Conservation (phyloP, 2,888 invertebrate species). For the Meghimatium bilineatum region DNA sequence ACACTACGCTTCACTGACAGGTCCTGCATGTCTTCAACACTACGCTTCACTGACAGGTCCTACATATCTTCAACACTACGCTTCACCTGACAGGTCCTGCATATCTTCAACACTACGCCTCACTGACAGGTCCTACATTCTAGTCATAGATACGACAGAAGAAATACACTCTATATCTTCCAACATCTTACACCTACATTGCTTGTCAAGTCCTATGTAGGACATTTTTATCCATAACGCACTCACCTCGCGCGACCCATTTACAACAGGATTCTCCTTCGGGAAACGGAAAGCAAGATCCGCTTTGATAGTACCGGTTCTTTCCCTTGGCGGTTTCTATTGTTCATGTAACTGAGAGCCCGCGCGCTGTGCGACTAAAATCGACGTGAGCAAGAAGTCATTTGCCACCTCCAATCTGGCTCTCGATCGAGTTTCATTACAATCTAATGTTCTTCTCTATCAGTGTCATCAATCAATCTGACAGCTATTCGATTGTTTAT, state of each 20-base stretch:
- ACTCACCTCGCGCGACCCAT: not conserved
- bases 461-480: constrained; percentile 34
- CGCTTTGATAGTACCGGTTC: not conserved
- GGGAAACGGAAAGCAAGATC: not conserved
- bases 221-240: not conserved
- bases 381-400: constrained; percentile 27
- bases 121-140: no score
- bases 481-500: constrained; percentile 39
- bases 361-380: not conserved
- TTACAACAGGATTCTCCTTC: not conserved
- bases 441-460: constrained; percentile 24
- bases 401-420: constrained; percentile 31
- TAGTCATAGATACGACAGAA: no score
- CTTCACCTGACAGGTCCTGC: no score
- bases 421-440: constrained; percentile 41
- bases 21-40: no score
- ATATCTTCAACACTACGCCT: no score
- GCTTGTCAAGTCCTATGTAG: no score
- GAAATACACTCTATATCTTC: no score
- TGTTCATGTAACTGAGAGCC: not conserved
- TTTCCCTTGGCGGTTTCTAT: not conserved
- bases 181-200: no score
- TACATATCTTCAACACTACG: no score
- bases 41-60: no score
- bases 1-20: no score